Percentiles rank a stretch among this genome's conserved stretches.
Evolutionary conservation across 2,888 invertebrate genomes (phyloP).

Genomic region (Idaea biselata): DNA sequence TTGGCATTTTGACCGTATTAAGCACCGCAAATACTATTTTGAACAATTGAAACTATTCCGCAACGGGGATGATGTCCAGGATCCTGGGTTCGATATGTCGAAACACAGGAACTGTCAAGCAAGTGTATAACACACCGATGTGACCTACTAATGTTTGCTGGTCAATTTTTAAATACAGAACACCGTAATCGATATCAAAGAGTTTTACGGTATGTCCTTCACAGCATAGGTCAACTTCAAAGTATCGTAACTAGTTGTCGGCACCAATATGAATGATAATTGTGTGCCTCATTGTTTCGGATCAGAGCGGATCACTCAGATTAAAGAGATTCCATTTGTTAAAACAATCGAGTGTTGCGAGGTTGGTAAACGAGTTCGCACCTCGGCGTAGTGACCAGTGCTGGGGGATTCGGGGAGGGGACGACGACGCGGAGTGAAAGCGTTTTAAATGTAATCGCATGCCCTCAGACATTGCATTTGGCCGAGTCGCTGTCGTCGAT

Average conservation of each 20-base stretch:
- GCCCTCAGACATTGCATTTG: conserved; percentile 56
- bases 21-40: too few relatives aligned
- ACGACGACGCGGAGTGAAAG: conserved; percentile 61
- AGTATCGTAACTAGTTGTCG: conserved; percentile 14
- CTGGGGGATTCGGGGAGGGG: conserved; percentile 28
- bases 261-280: conserved; percentile 23
- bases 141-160: neutral
- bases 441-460: conserved; percentile 66
- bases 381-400: conserved; percentile 28
- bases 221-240: conserved; percentile 27
- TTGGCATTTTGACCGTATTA: too few relatives aligned
- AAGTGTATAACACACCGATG: neutral
- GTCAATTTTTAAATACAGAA: neutral
- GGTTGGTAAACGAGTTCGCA: conserved; percentile 47
- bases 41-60: too few relatives aligned
- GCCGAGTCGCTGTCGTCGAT: conserved; percentile 43
- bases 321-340: neutral
- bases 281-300: neutral
- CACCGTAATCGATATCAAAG: neutral
- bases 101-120: neutral
- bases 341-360: conserved; percentile 15
- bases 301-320: neutral
- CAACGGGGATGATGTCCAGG: too few relatives aligned
- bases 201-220: conserved; percentile 14
- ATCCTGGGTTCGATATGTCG: neutral